phyloP scores from a whole-genome alignment of 2,113 vertebrate species.

The Nerophis ophidion region DNA sequence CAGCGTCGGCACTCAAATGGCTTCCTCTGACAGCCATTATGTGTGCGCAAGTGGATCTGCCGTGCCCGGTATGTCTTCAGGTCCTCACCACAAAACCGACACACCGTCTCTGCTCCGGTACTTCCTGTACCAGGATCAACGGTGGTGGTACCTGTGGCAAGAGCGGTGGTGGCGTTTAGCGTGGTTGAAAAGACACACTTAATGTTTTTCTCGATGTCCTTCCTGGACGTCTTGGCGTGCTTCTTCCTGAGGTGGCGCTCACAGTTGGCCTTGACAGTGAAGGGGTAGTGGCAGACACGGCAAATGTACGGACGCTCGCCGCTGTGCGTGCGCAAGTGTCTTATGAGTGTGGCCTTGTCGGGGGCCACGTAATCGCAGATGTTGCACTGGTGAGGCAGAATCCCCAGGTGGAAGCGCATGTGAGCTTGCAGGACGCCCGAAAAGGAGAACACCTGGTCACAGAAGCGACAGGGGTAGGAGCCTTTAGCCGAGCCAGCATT shows the following conservation, averaged over 20 bases:
- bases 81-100: constrained; percentile 87
- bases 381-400: constrained; percentile 92
- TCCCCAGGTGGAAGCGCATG: constrained; percentile 89
- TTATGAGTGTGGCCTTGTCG: constrained; percentile 92
- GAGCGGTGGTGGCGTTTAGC: background rate
- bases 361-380: constrained; percentile 95
- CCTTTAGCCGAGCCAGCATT: constrained; percentile 79
- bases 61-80: constrained; percentile 87
- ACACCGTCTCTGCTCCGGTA: constrained; percentile 74
- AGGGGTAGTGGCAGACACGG: constrained; percentile 95
- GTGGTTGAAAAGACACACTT: constrained; percentile 82
- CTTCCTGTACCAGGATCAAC: constrained; percentile 64
- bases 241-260: constrained; percentile 97
- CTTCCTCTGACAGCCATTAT: constrained; percentile 88
- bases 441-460: constrained; percentile 88
- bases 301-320: constrained; percentile 95
- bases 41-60: constrained; percentile 89
- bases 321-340: constrained; percentile 92
- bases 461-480: constrained; percentile 88
- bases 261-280: constrained; percentile 98
- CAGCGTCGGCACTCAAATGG: constrained; percentile 91
- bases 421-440: constrained; percentile 89
- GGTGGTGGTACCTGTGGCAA: constrained; percentile 18
- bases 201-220: constrained; percentile 97
- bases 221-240: constrained; percentile 89